phyloP scores from a whole-genome alignment of 2,113 vertebrate species.

The Aegotheles bennettii region DNA sequence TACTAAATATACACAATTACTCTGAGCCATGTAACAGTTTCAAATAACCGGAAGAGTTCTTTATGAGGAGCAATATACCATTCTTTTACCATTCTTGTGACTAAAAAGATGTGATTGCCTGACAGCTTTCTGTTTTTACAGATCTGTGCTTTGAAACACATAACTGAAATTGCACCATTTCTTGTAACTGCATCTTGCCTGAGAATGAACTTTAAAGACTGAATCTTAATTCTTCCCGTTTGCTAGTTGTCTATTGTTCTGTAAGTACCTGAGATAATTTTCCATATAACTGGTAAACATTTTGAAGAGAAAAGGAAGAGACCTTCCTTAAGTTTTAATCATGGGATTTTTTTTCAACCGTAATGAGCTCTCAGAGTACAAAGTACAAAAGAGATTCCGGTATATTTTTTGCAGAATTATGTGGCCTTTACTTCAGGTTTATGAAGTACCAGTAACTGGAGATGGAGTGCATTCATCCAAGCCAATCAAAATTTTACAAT shows the following conservation, averaged over 20 bases:
- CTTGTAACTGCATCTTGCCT: neutral
- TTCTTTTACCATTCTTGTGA: neutral
- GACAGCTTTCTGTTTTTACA: neutral
- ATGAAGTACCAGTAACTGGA: neutral
- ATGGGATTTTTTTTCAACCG: rapidly evolving
- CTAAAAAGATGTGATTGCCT: neutral
- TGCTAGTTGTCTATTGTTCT: neutral
- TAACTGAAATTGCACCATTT: neutral
- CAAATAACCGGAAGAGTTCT: neutral
- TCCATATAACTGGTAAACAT: neutral
- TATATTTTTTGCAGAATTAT: neutral
- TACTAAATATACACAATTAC: neutral
- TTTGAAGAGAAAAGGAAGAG: neutral
- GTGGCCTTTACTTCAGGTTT: neutral
- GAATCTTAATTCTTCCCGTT: neutral
- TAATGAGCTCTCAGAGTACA: neutral
- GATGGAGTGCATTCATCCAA: neutral
- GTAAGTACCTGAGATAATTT: neutral
- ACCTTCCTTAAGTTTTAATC: neutral
- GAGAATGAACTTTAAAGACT: neutral
- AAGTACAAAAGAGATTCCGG: neutral
- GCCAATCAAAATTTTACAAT: neutral
- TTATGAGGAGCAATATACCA: neutral
- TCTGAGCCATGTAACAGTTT: neutral
- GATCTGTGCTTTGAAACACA: neutral